Conservation (phyloP, 2,113 vertebrate genomes). For the Candoia aspera region DNA sequence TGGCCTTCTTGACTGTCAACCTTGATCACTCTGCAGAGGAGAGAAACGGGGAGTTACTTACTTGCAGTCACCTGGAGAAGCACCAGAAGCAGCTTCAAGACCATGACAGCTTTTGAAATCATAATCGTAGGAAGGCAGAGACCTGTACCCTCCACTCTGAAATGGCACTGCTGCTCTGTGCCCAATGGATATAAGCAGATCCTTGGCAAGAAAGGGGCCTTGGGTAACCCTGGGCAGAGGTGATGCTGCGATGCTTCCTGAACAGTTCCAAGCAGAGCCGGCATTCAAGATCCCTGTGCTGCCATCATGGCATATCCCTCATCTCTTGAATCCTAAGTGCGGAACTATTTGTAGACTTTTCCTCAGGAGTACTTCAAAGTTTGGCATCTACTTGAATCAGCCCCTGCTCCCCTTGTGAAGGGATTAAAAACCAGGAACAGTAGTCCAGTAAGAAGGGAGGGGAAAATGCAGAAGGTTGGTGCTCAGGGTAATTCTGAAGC, state of each 20-base stretch:
- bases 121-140: rapidly evolving
- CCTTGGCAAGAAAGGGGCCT: not conserved
- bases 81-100: constrained; percentile 18
- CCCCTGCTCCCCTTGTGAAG: not conserved
- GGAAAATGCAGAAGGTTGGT: not conserved
- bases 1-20: rapidly evolving
- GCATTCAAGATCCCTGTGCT: too few relatives aligned
- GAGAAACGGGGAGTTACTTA: not conserved
- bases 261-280: not conserved
- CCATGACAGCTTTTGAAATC: not conserved
- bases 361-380: not conserved
- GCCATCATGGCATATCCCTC: not conserved
- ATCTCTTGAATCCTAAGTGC: too few relatives aligned
- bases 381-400: too few relatives aligned
- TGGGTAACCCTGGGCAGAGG: not conserved
- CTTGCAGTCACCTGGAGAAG: not conserved
- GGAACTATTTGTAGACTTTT: too few relatives aligned
- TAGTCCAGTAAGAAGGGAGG: not conserved
- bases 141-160: too few relatives aligned
- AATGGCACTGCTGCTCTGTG: not conserved
- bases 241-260: not conserved
- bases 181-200: rapidly evolving
- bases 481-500: not conserved
- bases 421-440: not conserved
- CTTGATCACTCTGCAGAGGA: rapidly evolving